phyloP scores from a whole-genome alignment of 2,113 vertebrate genomes.

The Pogonocichla stellata region DNA sequence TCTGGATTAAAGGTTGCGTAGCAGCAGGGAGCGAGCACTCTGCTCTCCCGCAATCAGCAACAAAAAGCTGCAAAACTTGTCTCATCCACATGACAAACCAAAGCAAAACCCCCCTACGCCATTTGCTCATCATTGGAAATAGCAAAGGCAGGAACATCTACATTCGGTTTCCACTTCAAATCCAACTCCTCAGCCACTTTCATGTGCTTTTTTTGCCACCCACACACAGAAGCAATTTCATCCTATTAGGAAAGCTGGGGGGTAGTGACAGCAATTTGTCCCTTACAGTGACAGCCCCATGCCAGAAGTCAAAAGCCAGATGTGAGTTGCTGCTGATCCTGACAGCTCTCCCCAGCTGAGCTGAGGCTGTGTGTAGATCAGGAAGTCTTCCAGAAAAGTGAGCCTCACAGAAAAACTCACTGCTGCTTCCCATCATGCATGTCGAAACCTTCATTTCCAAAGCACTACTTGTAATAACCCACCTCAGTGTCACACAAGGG shows the following conservation, averaged over 20 bases:
- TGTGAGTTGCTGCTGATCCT: not conserved
- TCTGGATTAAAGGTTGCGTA: constrained; percentile 28
- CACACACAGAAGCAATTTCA: not conserved
- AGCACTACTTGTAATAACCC: not conserved
- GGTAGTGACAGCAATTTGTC: not conserved
- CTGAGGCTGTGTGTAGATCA: rapidly evolving
- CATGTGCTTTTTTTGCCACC: not conserved
- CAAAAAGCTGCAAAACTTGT: not conserved
- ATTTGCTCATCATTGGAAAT: not conserved
- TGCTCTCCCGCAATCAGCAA: not conserved
- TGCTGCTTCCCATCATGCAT: rapidly evolving
- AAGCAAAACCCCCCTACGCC: not conserved
- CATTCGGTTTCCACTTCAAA: not conserved
- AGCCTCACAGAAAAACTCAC: not conserved
- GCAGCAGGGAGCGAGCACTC: not conserved
- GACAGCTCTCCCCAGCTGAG: not conserved
- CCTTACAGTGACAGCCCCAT: not conserved
- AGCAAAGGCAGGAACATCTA: not conserved
- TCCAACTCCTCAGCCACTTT: not conserved
- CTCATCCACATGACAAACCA: not conserved
- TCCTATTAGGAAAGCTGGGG: not conserved
- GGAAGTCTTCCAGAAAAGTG: rapidly evolving
- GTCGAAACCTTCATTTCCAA: not conserved
- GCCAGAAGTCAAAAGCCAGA: not conserved
- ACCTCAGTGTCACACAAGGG: rapidly evolving